phyloP scores from a whole-genome alignment of 2,888 invertebrate genomes.

The Leptopilina drosophilae region DNA sequence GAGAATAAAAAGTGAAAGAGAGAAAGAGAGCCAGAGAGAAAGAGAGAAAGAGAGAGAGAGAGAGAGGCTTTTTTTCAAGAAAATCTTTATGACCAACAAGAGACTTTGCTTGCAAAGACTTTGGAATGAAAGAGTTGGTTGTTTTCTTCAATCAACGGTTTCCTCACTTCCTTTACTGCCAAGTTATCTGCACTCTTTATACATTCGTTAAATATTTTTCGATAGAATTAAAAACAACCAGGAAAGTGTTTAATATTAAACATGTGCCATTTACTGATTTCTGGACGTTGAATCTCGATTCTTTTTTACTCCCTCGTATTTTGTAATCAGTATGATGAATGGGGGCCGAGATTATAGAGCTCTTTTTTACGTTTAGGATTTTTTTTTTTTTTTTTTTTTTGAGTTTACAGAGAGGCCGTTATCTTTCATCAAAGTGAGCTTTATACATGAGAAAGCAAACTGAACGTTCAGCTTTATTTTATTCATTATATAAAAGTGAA shows the following conservation, averaged over 20 bases:
- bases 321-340: constrained; percentile 35
- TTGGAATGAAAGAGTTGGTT: constrained; percentile 72
- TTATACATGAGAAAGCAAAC: constrained; percentile 10
- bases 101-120: constrained; percentile 58
- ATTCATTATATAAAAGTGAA: constrained; percentile 2
- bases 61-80: constrained; percentile 52
- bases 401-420: constrained; percentile 27
- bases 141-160: constrained; percentile 58
- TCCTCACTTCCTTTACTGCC: constrained; percentile 41
- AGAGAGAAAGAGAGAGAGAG: constrained; percentile 38
- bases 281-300: constrained; percentile 14
- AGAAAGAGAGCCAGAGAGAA: constrained; percentile 42
- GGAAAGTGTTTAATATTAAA: constrained; percentile 29
- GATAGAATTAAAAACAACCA: background rate
- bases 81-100: constrained; percentile 65
- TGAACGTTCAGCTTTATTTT: constrained; percentile 6
- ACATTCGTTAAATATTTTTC: constrained; percentile 24
- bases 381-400: constrained; percentile 4
- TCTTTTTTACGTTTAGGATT: constrained; percentile 4
- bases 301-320: constrained; percentile 17
- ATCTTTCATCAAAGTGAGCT: constrained; percentile 11
- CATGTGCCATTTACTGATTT: constrained; percentile 13
- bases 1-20: constrained; percentile 40
- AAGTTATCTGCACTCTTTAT: background rate
- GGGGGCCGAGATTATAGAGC: constrained; percentile 24